phyloP scores from a whole-genome alignment of 2,888 invertebrate genomes.

The Metacarcinus magister region DNA sequence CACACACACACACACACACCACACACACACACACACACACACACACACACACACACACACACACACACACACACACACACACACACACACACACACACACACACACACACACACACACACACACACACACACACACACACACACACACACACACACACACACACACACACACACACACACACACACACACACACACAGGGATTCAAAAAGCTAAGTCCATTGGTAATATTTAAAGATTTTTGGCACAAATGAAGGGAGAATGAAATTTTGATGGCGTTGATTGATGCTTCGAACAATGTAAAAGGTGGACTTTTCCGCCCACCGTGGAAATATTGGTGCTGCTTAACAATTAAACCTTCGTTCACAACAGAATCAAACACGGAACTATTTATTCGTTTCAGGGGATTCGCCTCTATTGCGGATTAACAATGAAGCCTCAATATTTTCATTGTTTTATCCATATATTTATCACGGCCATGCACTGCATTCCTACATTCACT shows the following conservation, averaged over 20 bases:
- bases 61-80: neutral
- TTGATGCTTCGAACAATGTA: neutral
- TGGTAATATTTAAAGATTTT: conserved; percentile 19
- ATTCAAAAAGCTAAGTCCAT: neutral
- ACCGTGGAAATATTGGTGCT: neutral
- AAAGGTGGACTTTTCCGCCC: neutral
- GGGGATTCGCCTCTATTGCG: neutral
- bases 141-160: neutral
- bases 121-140: neutral
- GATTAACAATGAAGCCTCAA: neutral
- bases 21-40: too few relatives aligned
- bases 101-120: too few relatives aligned
- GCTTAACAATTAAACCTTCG: neutral
- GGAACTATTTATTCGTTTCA: neutral
- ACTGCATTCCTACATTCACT: neutral
- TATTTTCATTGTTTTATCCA: neutral
- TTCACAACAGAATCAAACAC: neutral
- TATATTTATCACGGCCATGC: neutral
- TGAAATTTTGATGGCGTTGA: neutral
- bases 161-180: neutral
- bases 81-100: neutral
- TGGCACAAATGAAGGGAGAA: conserved; percentile 33
- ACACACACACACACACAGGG: neutral
- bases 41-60: too few relatives aligned
- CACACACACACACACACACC: too few relatives aligned